Base-by-base conservation (phyloP, 2,113 vertebrate genomes). In the Notothenia coriiceps region DNA sequence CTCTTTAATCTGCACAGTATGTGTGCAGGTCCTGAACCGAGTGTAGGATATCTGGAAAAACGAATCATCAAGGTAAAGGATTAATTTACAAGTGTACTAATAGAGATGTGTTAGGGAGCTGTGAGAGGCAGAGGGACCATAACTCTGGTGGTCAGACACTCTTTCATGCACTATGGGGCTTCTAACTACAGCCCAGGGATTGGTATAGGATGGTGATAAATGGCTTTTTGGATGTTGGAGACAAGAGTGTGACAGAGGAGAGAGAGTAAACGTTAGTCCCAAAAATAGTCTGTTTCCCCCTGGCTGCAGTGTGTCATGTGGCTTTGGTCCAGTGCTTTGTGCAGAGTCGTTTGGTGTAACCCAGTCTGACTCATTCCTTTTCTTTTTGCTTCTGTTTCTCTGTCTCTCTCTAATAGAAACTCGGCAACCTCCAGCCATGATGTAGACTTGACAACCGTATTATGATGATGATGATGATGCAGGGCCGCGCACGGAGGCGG, bases 161-260 rank as follows among this genome's bases (percentile, higher is more conserved):
- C 87, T 91, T 84, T 81, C 82, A 88, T 80, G 90, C 86, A 79
- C 88, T 66, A 1, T 85, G 72, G 75, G 77, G 79, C 84, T 57
- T 70, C 20, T 83, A 77, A 90, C 51, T 47, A 54, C 69, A 84
- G 65, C 52, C 50, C 33, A 61, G 81, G 85, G 81, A 86, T 66
- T 66, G 33, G 43, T 83, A 74, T 67, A 63, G 83, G 75, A 88
- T 66, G 73, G 64, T 84, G 80, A 76, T 81, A 83, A 79, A 89
- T 89, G 77, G 66, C 61, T 51, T 43, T 87, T 72, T 84, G 67
- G 83, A 43, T 83, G 17, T 87, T 74, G 50, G 74, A 82, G 47
- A 70, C 47, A 56, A 49, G 29, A 80, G 11, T 8, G 56, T 40
- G 61, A 51, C 55, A 73, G 52, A 73, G 7, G 60, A 84, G 56